Conservation (phyloP, 2,113 vertebrate species). For the Strix uralensis region DNA sequence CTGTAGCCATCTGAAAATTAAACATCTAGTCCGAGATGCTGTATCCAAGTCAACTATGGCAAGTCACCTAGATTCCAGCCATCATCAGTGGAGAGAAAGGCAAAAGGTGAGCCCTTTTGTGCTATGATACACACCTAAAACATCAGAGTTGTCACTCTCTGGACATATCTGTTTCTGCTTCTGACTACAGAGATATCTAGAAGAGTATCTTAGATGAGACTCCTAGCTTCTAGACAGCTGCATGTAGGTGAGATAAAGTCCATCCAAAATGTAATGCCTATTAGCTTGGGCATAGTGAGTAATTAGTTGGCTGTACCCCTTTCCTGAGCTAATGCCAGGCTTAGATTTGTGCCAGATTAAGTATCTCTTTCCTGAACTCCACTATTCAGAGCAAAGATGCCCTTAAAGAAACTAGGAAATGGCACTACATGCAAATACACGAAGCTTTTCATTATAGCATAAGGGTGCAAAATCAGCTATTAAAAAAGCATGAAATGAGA, state of each 20-base stretch:
- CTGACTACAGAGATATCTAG: neutral
- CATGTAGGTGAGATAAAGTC: neutral
- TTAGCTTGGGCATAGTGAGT: neutral
- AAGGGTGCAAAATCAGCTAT: neutral
- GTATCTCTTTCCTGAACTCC: neutral
- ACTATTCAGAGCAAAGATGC: neutral
- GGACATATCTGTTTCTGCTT: neutral
- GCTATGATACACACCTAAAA: neutral
- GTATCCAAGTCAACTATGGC: neutral
- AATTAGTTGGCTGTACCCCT: constrained; percentile 6
- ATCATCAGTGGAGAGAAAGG: neutral
- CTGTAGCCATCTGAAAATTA: neutral
- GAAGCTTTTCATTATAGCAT: neutral
- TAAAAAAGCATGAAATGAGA: neutral
- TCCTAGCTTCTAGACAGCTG: neutral
- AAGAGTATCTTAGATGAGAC: neutral
- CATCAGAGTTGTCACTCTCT: neutral
- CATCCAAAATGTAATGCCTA: neutral
- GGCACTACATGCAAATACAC: neutral
- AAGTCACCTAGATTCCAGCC: neutral
- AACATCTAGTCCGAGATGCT: neutral
- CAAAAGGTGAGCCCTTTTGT: neutral
- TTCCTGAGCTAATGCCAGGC: neutral
- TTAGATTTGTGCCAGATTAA: neutral
- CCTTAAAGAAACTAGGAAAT: neutral